Conservation (phyloP, 2,797 vertebrate genomes). For the Odontamblyopus rebecca region DNA sequence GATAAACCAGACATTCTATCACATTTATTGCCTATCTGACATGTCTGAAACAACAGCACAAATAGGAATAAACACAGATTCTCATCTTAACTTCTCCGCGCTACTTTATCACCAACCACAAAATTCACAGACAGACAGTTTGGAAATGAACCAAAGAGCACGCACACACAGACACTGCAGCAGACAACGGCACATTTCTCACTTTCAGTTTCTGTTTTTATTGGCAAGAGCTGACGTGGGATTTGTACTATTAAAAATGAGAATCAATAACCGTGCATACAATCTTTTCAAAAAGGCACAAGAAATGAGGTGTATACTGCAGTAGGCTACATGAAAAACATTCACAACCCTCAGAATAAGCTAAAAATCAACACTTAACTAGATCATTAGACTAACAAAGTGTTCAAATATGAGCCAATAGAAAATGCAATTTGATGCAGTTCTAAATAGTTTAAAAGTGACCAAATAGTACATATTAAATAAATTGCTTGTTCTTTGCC, state of each 20-base stretch:
- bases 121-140: constrained; percentile 46
- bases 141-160: constrained; percentile 50
- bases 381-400: not conserved
- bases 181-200: constrained; percentile 18
- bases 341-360: not conserved
- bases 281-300: constrained; percentile 44
- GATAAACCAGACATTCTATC: constrained; percentile 71
- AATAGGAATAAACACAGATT: constrained; percentile 62
- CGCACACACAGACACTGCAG: constrained; percentile 17
- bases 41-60: constrained; percentile 70
- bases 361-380: not conserved
- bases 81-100: constrained; percentile 67
- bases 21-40: constrained; percentile 67
- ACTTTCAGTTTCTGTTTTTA: constrained; percentile 42
- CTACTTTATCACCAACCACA: constrained; percentile 61
- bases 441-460: not conserved
- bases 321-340: no score
- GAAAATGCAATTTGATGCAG: not conserved
- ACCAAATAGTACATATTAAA: not conserved
- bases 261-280: constrained; percentile 6
- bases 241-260: not conserved
- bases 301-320: constrained; percentile 23
- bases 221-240: constrained; percentile 38
- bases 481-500: constrained; percentile 29
- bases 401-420: no score